Percentiles rank a stretch among this genome's conserved stretches.
Evolutionary conservation across 2,888 invertebrate species (phyloP).

Genomic region (Drosophila flavopinicola): DNA sequence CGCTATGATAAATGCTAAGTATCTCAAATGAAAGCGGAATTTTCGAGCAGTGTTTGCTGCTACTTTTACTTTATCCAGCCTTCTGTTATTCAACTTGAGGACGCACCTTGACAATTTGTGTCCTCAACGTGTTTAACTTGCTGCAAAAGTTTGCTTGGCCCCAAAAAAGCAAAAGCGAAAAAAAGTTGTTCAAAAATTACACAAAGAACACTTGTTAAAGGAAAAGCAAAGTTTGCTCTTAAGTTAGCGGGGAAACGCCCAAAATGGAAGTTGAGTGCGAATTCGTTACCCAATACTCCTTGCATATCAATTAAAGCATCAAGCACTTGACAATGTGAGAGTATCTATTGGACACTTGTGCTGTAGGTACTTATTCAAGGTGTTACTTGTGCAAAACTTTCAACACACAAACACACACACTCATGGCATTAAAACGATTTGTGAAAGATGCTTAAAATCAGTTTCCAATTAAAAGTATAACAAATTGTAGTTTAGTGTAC

Average conservation of each 20-base stretch:
- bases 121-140: slow-evolving; percentile 37
- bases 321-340: slow-evolving; percentile 26
- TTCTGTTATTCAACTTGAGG: slow-evolving; percentile 13
- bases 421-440: too few relatives aligned
- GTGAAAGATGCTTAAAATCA: too few relatives aligned
- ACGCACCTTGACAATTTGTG: slow-evolving; percentile 44
- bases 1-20: slow-evolving; percentile 33
- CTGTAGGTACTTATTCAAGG: slow-evolving; percentile 41
- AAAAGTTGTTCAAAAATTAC: slow-evolving; percentile 21
- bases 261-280: neutral
- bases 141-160: slow-evolving; percentile 30
- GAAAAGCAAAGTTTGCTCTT: slow-evolving; percentile 25
- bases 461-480: too few relatives aligned
- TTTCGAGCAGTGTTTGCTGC: slow-evolving; percentile 12
- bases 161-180: slow-evolving; percentile 1
- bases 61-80: neutral
- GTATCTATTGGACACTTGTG: slow-evolving; percentile 34
- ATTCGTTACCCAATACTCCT: slow-evolving; percentile 3
- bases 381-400: slow-evolving; percentile 45
- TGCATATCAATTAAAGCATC: slow-evolving; percentile 31
- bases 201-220: slow-evolving; percentile 13
- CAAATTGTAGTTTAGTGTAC: too few relatives aligned
- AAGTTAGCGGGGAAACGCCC: neutral
- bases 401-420: neutral
- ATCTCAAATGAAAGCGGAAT: slow-evolving; percentile 4